These are phyloP conservation scores for Pogonocichla stellata DNA, from an alignment of 2,113 vertebrate genomes.

Conservation along the genomic window DNA sequence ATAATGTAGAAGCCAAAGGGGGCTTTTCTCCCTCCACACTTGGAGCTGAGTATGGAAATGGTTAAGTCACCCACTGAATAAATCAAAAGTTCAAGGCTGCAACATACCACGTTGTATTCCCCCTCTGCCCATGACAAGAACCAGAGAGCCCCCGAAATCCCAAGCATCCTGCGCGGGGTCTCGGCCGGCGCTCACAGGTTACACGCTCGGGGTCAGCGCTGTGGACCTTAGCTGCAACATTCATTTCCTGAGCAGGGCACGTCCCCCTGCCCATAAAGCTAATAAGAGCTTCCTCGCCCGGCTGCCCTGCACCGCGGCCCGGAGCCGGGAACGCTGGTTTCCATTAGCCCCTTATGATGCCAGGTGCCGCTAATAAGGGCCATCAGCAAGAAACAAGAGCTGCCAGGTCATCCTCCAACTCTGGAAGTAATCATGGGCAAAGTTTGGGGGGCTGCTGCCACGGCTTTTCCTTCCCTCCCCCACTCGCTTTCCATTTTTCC, in stretches of 20 bases:
- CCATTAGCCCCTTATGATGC: constrained; percentile 81
- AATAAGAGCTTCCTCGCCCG: constrained; percentile 84
- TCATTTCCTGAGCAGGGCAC: constrained; percentile 91
- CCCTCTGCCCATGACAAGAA: constrained; percentile 79
- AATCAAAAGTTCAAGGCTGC: constrained; percentile 81
- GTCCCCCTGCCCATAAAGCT: constrained; percentile 87
- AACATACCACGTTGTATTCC: constrained; percentile 42
- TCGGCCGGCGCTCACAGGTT: constrained; percentile 77
- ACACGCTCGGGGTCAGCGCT: constrained; percentile 77
- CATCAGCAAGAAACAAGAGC: constrained; percentile 80
- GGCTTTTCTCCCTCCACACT: neutral
- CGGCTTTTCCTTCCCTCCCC: neutral
- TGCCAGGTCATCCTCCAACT: constrained; percentile 73
- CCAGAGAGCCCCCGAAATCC: constrained; percentile 80
- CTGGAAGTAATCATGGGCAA: constrained; percentile 80
- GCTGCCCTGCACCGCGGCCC: constrained; percentile 68
- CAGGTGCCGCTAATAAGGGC: constrained; percentile 91
- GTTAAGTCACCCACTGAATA: constrained; percentile 76
- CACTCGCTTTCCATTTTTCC: neutral
- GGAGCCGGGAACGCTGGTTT: constrained; percentile 76
- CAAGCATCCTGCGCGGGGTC: constrained; percentile 78
- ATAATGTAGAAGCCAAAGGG: neutral
- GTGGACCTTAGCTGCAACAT: constrained; percentile 77
- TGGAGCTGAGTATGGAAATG: constrained; percentile 59
- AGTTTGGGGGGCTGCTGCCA: neutral